These are phyloP conservation scores for Halcyon chelicuti DNA, from an alignment of 2,797 vertebrate genomes.

Conservation along the genomic window DNA sequence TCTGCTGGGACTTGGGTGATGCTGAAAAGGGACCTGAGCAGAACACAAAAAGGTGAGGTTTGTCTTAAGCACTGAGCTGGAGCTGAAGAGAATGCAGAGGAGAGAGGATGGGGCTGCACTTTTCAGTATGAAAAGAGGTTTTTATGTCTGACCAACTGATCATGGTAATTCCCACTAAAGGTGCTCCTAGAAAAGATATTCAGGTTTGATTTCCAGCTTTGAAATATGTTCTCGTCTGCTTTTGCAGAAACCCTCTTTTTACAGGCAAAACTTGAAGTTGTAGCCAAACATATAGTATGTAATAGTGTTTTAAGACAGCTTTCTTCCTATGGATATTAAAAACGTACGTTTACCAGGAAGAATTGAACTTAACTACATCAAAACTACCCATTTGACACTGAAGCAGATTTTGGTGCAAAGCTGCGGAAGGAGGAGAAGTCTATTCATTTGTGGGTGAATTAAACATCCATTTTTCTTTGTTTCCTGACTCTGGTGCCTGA, in stretches of 20 bases:
- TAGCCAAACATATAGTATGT: not conserved
- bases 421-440: not conserved
- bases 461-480: slow-evolving; percentile 18
- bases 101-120: not conserved
- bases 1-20: not conserved
- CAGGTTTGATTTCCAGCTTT: not conserved
- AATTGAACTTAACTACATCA: not conserved
- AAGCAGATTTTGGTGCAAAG: not conserved
- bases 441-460: slow-evolving; percentile 11
- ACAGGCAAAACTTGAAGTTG: not conserved
- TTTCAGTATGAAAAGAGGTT: not conserved
- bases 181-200: not conserved
- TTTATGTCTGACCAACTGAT: not conserved
- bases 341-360: not conserved
- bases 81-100: not conserved
- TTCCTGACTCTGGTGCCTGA: not conserved
- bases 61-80: not conserved
- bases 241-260: not conserved
- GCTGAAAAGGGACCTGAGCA: not conserved
- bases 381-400: not conserved
- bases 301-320: not conserved
- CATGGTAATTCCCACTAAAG: not conserved
- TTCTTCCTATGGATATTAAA: not conserved
- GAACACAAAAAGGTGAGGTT: not conserved
- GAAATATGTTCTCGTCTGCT: not conserved